Percentiles rank a stretch among this genome's conserved stretches.
These are phyloP conservation scores for Cyprinodon variegatus DNA, from an alignment of 2,113 vertebrate species.

Conservation along the genomic window DNA sequence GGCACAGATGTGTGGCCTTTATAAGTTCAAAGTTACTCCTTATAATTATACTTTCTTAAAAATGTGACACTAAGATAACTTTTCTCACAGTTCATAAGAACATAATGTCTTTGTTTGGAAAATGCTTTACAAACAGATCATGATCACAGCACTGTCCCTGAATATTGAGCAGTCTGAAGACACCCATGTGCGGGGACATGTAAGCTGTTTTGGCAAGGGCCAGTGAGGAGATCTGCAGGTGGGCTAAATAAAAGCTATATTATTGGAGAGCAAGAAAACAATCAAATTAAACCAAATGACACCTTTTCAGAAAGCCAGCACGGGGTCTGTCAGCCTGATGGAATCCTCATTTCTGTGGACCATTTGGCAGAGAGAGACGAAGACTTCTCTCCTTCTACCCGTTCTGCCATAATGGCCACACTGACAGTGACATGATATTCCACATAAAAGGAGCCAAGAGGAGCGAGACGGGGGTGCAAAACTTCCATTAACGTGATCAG, in stretches of 20 bases:
- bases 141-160: conserved; percentile 3
- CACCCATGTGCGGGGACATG: conserved; percentile 26
- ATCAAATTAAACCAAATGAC: conserved; percentile 82
- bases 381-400: conserved; percentile 51
- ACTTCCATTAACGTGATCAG: conserved; percentile 70
- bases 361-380: conserved; percentile 69
- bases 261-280: conserved; percentile 72
- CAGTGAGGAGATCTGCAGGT: conserved; percentile 51
- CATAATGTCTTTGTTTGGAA: not conserved
- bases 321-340: conserved; percentile 76
- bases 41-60: not conserved
- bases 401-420: conserved; percentile 73
- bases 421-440: conserved; percentile 77
- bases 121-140: not conserved
- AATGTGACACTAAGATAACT: not conserved
- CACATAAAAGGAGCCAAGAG: conserved; percentile 66
- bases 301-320: conserved; percentile 75
- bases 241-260: conserved; percentile 76
- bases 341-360: conserved; percentile 78
- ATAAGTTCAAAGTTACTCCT: not conserved
- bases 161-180: conserved; percentile 42
- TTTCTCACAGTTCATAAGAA: not conserved
- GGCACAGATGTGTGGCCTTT: not conserved
- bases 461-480: conserved; percentile 45
- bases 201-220: conserved; percentile 41